Evolutionary conservation across 1,140 invertebrate species (phyloP), one percentile per base, ranked within the genome.

Genomic region (Saxidomus purpurata): DNA sequence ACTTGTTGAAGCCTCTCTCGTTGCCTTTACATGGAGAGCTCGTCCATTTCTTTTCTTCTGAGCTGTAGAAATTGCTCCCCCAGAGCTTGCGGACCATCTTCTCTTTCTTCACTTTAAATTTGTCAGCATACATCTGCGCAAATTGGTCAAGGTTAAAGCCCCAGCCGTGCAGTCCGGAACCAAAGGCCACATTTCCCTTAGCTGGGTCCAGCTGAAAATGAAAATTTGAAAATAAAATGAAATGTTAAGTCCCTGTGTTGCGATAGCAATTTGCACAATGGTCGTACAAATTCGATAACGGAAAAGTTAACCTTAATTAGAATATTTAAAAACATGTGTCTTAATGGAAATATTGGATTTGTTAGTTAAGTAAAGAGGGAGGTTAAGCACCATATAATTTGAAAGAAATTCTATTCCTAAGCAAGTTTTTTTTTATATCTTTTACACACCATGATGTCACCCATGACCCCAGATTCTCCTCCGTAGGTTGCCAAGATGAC

Each of bases 81-180:
- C 97, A 99, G 0, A 97, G 93, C 86, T 96, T 95, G 96, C 98
- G 99, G 99, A 99, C 99, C 92, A 99, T 97, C 96, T 99, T 99
- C 3, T 93, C 90, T 63, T 92, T 90, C 17, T 92, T 82, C 1
- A 93, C 61, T 96, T 99, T 99, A 97, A 99, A 99, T 96, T 99
- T 99, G 93, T 98, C 98, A 36, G 99, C 98, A 95, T 99, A 99
- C 97, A 99, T 99, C n/a, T 85, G 74, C 74, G 99, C 97, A 96
- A 99, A 99, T 96, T 99, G 99, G 96, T 99, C 99, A 31, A 99
- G 97, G 76, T 99, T 99, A 96, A 99, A 99, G 63, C 99, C 99
- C 99, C 99, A 99, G 76, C 99, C 99, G 95, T 99, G 99, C 79
- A 99, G 98, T 77, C 97, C 99, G 34, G 99, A 99, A 90, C 99